A percentile compares a stretch with the other conserved stretches of the same genome.
phyloP scores from a whole-genome alignment of 2,888 invertebrate genomes.

The Ischnus inquisitorius region DNA sequence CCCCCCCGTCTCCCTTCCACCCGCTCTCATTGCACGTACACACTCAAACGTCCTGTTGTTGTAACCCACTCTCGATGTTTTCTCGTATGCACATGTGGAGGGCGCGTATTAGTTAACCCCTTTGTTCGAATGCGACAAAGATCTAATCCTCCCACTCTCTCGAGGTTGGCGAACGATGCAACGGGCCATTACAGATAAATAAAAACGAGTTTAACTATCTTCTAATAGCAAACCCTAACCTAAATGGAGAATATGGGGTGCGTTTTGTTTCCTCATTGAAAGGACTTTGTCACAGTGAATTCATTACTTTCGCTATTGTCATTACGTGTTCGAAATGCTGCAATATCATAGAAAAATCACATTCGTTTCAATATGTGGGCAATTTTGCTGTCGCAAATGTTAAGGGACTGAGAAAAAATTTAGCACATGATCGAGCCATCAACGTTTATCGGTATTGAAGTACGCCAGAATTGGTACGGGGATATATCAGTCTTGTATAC shows the following conservation, averaged over 20 bases:
- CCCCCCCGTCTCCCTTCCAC: background rate
- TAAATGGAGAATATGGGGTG: background rate
- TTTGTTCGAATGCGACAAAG: conserved; percentile 8
- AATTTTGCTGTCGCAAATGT: too few species aligned
- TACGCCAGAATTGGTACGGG: too few species aligned
- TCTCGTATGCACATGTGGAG: background rate
- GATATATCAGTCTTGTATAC: too few species aligned
- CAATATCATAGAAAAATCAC: too few species aligned
- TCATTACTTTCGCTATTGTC: background rate
- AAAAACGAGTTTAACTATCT: conserved; percentile 38
- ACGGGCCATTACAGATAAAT: conserved; percentile 24
- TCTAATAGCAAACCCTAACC: conserved; percentile 12
- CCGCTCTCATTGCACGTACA: background rate
- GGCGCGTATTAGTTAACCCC: conserved; percentile 18
- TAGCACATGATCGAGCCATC: too few species aligned
- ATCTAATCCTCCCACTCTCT: background rate
- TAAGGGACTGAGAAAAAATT: too few species aligned
- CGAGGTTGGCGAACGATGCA: background rate
- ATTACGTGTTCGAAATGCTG: background rate
- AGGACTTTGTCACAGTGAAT: background rate
- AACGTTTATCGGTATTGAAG: too few species aligned
- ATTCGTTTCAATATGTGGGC: too few species aligned
- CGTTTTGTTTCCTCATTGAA: background rate
- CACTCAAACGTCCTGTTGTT: background rate
- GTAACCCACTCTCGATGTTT: too few species aligned